Evolutionary conservation across 2,888 invertebrate genomes (phyloP), one percentile per base, ranked within the genome.

Genomic region (Platycnemis pennipes): DNA sequence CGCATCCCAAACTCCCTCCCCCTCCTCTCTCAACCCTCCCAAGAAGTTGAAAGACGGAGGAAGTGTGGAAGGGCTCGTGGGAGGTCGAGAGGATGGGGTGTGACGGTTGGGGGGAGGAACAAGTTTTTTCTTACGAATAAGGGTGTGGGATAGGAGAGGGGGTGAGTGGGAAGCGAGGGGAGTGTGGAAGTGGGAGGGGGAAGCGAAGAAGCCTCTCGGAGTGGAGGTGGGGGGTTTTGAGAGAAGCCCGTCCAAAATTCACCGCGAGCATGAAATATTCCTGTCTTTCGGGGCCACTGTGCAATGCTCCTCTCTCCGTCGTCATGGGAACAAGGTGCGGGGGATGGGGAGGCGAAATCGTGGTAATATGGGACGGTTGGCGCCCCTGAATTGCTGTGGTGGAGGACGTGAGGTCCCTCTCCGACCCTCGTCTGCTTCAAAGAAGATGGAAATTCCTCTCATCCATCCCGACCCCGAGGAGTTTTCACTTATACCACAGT

Each of bases 101-200:
- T 94, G 86, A 94, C 94, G 94, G 94, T 94, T 94, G 94, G 94
- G 94, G 95, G 91, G 69, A 95, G 95, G 94, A 88, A 63, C 91
- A n/a, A 87, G 95, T 85, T 88, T 85, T 94, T 94, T n/a, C n/a
- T 85, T 96, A 96, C 96, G 96, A 95, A 96, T 96, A 96, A 96
- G 96, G 96, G 88, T 7, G 53, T 49, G 49, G 22, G 53, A 44
- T 31, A 37, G 16, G 89, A 16, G 42, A 56, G 31, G 42, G 56
- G 37, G 89, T 22, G 56, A 16, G 37, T 11, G 42, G 89, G 53
- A 53, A 13, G 26, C 16, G 53, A 8, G 16, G 87, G 22, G 0
- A 26, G 87, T n/a, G 46, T 22, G 46, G 22, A 49, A 49, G 16
- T 1, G 88, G 16, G n/a, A 49, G 42, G 3, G 86, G 7, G 44